Evolutionary conservation across 2,888 invertebrate genomes (phyloP), one percentile per base, ranked within the genome.

Genomic region (Portevinia maculata): DNA sequence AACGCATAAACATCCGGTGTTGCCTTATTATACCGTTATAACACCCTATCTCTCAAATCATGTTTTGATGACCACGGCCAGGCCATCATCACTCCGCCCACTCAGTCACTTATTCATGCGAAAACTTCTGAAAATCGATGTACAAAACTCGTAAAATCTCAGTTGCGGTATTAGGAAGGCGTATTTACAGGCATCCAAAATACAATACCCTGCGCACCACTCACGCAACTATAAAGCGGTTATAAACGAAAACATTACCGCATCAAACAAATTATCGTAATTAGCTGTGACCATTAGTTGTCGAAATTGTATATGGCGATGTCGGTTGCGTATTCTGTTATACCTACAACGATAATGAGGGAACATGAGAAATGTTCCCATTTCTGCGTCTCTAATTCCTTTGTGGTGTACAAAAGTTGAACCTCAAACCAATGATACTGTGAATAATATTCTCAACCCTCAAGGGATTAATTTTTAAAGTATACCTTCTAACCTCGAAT

Each of bases 281-380:
- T 84, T 84, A 84, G 84, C 79, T 67, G 64, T 59, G 73, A 69
- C 79, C 79, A 84, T 84, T 79, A 69, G 79, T 83, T 73, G 65
- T 78, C 44, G 55, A 50, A 57, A 70, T 70, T 76, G 37, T 53
- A n/a, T 64, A 50, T 55, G 34, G 39, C n/a, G 37, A 19, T 11
- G 19, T 11, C 44, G 19, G 21, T 53, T 50, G 7, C 8, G 19
- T 46, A 44, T 64, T 24, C 11, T 46, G 34, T 32, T 17, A 50
- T 32, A 57, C 15, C 13, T 41, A 59, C 39, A n/a, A 30, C 39
- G 41, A 15, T 19, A 9, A 55, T 48, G 21, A 15, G 24, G 24
- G 2, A 53, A 34, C 17, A 28, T 37, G n/a, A 37, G 17, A 24
- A 46, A 55, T 41, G 9, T 21, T 44, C 21, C n/a, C 52, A 28